Base-by-base conservation (phyloP, 1,140 invertebrate genomes). In the Gerris buenoi region DNA sequence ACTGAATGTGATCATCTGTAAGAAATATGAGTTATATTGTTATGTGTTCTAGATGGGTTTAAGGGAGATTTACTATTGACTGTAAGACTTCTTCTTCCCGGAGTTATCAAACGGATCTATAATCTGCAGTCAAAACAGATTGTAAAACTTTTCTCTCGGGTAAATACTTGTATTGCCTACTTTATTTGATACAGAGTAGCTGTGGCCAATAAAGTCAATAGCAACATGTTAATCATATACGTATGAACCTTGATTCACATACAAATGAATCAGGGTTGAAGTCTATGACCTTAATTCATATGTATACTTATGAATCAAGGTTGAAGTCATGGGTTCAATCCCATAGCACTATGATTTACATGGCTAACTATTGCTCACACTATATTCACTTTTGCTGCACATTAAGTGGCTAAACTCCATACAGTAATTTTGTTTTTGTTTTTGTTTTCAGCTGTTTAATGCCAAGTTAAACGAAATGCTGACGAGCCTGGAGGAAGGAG, bases 91-190 rank as follows among this genome's bases (percentile, higher is more conserved):
- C 75, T 96, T n/a, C 79, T 96, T 28, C 93, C 93, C 0, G 86
- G 85, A 25, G 86, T 88, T 46, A 81, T 85, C 1, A 92, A 94
- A 74, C 80, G 89, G 65, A 84, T 95, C 25, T 96, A 95, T 74
- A 96, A 96, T 79, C 76, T 97, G 25, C 92, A 95, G 77, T 93
- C 87, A 73, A 96, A 94, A 76, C 91, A 95, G 72, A 77, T 96
- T 46, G 80, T 95, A 0, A 97, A 96, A 77, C 75, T 96, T 15
- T 95, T 94, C 76, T 87, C 90, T 61, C 83, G 85, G 73, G 82
- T 84, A 68, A 70, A 65, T 62, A 61, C 15, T 10, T 28, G 3
- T 63, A 25, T 26, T 15, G n/a, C n/a, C n/a, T n/a, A n/a, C n/a
- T n/a, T n/a, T n/a, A n/a, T n/a, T n/a, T n/a, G n/a, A n/a, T n/a